Percentiles rank a stretch among this genome's conserved stretches.
Evolutionary conservation across 1,140 invertebrate species (phyloP).

Genomic region (Zaprionus camerounensis): DNA sequence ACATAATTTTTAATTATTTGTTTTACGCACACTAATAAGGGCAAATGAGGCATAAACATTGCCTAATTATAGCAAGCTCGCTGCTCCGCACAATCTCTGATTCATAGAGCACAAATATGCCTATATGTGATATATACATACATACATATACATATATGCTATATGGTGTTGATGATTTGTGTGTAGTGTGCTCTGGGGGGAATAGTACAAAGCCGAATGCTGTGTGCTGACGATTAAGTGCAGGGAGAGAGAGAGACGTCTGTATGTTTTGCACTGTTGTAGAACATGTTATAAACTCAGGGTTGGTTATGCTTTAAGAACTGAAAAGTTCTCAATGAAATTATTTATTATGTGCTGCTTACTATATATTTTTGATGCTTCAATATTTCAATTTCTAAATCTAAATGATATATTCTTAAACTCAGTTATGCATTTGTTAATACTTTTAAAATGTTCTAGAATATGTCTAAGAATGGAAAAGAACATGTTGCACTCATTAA

Average conservation of each 20-base stretch:
- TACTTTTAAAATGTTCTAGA: too few species aligned
- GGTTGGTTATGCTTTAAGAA: too few species aligned
- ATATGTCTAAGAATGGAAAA: too few species aligned
- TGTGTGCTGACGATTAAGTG: neutral
- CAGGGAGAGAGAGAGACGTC: neutral
- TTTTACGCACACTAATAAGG: conserved; percentile 76
- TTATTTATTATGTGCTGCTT: too few species aligned
- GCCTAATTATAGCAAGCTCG: conserved; percentile 61
- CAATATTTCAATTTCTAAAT: too few species aligned
- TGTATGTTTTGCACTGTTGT: neutral
- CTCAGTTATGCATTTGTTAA: too few species aligned
- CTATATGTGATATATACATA: neutral
- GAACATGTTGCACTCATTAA: too few species aligned
- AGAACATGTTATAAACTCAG: neutral
- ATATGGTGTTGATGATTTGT: neutral
- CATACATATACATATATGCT: neutral
- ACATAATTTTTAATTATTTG: conserved; percentile 75
- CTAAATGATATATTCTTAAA: too few species aligned
- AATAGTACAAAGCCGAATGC: neutral
- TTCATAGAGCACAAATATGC: conserved; percentile 28
- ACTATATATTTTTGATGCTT: too few species aligned
- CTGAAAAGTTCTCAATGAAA: too few species aligned
- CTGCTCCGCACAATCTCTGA: conserved; percentile 25
- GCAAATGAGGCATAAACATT: conserved; percentile 79
- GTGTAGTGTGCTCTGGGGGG: neutral